Conservation (phyloP, 2,113 vertebrate species). For the Trichechus manatus region DNA sequence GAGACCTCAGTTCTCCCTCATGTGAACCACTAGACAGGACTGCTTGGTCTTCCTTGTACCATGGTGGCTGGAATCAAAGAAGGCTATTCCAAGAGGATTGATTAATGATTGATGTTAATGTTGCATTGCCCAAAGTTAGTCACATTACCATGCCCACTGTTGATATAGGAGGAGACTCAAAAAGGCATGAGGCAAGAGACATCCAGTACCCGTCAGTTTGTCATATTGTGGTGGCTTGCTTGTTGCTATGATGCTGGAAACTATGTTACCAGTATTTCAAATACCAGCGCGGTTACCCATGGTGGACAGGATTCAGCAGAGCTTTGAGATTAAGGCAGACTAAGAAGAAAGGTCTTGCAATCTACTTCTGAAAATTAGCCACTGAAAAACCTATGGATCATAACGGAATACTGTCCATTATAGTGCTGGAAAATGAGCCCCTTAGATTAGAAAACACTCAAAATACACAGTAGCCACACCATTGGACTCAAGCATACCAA, state of each 20-base stretch:
- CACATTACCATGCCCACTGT: rapidly evolving
- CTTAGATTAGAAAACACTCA: background rate
- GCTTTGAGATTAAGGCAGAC: background rate
- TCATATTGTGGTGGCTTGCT: too few relatives aligned
- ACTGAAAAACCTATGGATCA: background rate
- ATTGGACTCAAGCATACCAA: background rate
- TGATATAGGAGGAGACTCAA: background rate
- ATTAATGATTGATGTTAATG: background rate
- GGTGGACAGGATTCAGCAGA: too few relatives aligned
- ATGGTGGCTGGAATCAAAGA: background rate
- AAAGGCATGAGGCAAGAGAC: background rate
- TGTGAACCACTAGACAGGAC: too few relatives aligned
- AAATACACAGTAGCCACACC: background rate
- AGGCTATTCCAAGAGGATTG: background rate
- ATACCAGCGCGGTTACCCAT: too few relatives aligned
- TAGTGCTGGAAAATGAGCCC: background rate
- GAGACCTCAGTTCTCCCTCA: background rate
- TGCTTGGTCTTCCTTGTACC: background rate
- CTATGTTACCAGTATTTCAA: too few relatives aligned
- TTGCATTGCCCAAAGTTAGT: background rate
- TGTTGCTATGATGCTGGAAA: too few relatives aligned
- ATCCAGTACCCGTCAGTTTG: too few relatives aligned
- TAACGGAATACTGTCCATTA: background rate
- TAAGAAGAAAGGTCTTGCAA: background rate
- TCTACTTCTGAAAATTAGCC: background rate